phyloP scores from a whole-genome alignment of 92 coral and sea anemone genomes.

The Ricordea florida region DNA sequence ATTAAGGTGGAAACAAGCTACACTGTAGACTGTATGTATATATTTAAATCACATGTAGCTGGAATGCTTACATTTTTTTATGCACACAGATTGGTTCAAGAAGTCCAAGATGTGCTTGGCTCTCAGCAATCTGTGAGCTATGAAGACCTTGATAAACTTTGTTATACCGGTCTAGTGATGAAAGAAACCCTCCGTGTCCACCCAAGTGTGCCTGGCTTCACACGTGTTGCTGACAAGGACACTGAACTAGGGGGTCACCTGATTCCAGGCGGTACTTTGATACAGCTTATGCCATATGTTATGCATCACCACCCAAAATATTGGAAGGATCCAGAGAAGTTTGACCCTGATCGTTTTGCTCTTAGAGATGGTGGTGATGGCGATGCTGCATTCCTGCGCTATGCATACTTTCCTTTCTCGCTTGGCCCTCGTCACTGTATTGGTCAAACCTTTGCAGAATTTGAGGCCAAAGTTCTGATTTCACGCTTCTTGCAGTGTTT shows the following conservation, averaged over 20 bases:
- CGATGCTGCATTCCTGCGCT: conserved; percentile 18
- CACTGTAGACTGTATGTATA: no score
- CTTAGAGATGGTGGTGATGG: neutral
- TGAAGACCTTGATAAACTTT: conserved; percentile 62
- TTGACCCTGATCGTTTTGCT: conserved; percentile 74
- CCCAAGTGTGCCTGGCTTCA: conserved; percentile 67
- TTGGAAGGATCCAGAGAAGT: conserved; percentile 75
- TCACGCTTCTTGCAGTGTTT: conserved; percentile 74
- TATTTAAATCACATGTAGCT: no score
- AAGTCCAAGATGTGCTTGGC: conserved; percentile 58
- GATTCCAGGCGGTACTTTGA: conserved; percentile 66
- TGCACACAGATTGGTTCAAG: conserved; percentile 56
- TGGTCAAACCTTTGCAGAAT: conserved; percentile 76
- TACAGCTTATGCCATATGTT: conserved; percentile 59
- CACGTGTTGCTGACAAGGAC: conserved; percentile 40
- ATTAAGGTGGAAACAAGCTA: no score
- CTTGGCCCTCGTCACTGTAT: conserved; percentile 88
- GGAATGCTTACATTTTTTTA: neutral
- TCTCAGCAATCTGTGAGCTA: conserved; percentile 29
- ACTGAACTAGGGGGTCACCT: conserved; percentile 48
- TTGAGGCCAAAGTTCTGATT: conserved; percentile 75
- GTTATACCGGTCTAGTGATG: conserved; percentile 50
- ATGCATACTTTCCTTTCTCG: conserved; percentile 82
- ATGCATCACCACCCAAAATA: conserved; percentile 58
- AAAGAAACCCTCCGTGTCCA: conserved; percentile 86